phyloP scores from a whole-genome alignment of 2,113 vertebrate genomes.

The Microcebus lehilahytsara region DNA sequence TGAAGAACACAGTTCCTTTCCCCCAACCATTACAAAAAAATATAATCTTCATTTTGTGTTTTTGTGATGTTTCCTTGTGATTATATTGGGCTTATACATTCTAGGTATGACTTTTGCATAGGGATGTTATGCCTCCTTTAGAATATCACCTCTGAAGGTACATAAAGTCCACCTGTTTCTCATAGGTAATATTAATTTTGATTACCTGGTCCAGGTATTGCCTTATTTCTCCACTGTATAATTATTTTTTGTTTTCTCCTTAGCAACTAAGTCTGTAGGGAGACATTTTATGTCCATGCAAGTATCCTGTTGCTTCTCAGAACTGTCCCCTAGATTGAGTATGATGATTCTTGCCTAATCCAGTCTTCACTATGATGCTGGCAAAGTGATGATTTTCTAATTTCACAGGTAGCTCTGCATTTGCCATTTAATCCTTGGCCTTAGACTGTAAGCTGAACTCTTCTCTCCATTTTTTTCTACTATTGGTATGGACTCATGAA shows the following conservation, averaged over 20 bases:
- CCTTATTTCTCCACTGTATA: not conserved
- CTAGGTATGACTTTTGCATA: not conserved
- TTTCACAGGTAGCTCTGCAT: not conserved
- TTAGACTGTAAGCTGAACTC: not conserved
- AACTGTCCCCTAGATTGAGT: not conserved
- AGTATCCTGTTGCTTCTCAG: not conserved
- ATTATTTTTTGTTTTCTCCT: not conserved
- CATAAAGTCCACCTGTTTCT: not conserved
- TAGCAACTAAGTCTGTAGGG: not conserved
- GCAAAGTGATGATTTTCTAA: not conserved
- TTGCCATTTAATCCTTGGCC: not conserved
- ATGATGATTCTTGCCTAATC: not conserved
- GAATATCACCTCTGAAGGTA: not conserved
- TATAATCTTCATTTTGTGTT: not conserved
- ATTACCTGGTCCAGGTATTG: not conserved
- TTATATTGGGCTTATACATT: not conserved
- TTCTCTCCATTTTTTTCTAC: not conserved
- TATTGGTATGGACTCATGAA: not conserved
- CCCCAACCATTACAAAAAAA: not conserved
- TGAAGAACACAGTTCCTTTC: not conserved
- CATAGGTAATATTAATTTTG: not conserved
- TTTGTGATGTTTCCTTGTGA: not conserved
- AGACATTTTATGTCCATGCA: not conserved
- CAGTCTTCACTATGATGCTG: not conserved
- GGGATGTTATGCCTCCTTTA: not conserved